phyloP scores from a whole-genome alignment of 1,140 invertebrate genomes.

The Cotesia chilonis region DNA sequence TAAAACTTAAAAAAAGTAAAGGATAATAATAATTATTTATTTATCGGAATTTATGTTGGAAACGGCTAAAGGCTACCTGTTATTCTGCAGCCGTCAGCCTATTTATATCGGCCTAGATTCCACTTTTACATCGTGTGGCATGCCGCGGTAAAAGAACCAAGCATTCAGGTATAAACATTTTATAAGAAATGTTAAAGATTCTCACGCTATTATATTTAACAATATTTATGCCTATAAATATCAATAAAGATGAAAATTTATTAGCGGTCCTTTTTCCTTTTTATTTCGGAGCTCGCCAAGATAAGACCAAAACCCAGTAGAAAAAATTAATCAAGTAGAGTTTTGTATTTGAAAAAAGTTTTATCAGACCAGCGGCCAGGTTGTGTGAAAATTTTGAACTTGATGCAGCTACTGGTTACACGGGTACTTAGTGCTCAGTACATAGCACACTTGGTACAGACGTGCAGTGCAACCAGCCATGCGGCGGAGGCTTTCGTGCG shows the following conservation, averaged over 20 bases:
- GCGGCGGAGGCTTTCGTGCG: conserved; percentile 64
- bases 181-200: conserved; percentile 9
- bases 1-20: not conserved
- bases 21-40: conserved; percentile 28
- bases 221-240: not conserved
- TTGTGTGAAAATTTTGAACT: not conserved
- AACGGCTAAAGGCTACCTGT: conserved; percentile 60
- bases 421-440: too few species aligned
- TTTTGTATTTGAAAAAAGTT: too few species aligned
- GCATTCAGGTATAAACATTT: conserved; percentile 38
- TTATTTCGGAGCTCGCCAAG: too few species aligned
- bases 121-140: conserved; percentile 59
- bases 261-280: conserved; percentile 9
- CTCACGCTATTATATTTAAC: conserved; percentile 7
- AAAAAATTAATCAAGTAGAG: too few species aligned
- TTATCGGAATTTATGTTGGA: conserved; percentile 25
- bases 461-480: conserved; percentile 61
- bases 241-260: not conserved
- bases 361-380: not conserved
- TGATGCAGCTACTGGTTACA: not conserved
- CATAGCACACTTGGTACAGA: conserved; percentile 27
- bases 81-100: conserved; percentile 63
- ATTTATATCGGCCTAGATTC: conserved; percentile 67
- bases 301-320: too few species aligned
- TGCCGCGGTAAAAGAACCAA: conserved; percentile 39